Evolutionary conservation across 2,113 vertebrate genomes (phyloP).

Genomic region (Hippocampus guttulatus): DNA sequence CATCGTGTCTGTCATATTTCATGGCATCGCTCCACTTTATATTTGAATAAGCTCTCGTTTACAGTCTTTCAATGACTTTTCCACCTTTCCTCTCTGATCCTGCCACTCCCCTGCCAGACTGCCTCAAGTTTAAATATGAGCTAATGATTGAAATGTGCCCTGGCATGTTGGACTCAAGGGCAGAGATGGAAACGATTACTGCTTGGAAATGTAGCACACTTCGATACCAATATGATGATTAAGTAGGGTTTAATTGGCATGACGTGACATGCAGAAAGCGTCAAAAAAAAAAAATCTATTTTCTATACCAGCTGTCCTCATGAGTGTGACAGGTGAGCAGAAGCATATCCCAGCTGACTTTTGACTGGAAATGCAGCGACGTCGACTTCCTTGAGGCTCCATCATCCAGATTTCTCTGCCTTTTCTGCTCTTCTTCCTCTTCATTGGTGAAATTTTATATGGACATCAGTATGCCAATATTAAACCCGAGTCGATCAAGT

Average conservation of each 20-base stretch:
- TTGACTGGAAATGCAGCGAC: neutral
- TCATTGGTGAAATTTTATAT: neutral
- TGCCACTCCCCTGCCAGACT: conserved; percentile 1
- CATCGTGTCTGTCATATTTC: conserved; percentile 30
- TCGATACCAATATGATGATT: neutral
- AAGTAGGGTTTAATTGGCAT: neutral
- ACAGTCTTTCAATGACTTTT: conserved; percentile 14
- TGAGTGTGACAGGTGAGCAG: neutral
- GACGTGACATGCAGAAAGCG: conserved; percentile 5
- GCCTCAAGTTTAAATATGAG: conserved; percentile 23
- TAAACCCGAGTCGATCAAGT: neutral
- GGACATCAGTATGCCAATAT: neutral
- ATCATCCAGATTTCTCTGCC: conserved; percentile 12
- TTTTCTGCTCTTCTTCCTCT: conserved; percentile 5
- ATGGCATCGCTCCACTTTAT: conserved; percentile 35
- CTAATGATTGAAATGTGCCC: conserved; percentile 5
- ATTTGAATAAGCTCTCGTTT: conserved; percentile 9
- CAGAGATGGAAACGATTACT: conserved; percentile 13
- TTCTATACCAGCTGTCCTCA: neutral
- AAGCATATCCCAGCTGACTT: neutral
- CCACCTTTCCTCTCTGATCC: conserved; percentile 15
- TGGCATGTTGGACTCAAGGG: conserved; percentile 13
- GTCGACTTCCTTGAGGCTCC: conserved; percentile 6
- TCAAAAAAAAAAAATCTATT: neutral
- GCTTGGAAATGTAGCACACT: conserved; percentile 20